Evolutionary conservation across 2,888 invertebrate species (phyloP).

Genomic region (Epinotia brunnichana): DNA sequence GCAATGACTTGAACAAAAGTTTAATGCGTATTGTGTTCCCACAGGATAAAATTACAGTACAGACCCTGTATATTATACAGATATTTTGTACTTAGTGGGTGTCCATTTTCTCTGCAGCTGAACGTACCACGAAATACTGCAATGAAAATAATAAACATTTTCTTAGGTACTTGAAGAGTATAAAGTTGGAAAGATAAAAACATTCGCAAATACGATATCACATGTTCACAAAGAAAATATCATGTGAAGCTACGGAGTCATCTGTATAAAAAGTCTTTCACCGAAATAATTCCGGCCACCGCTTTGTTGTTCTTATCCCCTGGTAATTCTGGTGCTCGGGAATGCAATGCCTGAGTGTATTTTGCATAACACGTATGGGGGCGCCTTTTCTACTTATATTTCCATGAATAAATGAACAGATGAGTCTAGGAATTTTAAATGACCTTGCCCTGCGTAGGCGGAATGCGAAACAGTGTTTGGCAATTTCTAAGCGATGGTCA

Average conservation of each 20-base stretch:
- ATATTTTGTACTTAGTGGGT: too few species aligned
- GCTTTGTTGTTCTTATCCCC: slow-evolving; percentile 31
- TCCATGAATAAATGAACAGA: slow-evolving; percentile 37
- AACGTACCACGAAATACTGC: not conserved
- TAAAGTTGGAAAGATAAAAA: slow-evolving; percentile 27
- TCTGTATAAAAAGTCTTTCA: slow-evolving; percentile 5
- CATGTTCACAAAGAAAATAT: slow-evolving; percentile 25
- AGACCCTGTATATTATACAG: too few species aligned
- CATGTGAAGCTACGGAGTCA: slow-evolving; percentile 3
- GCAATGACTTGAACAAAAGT: too few species aligned
- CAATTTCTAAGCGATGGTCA: slow-evolving; percentile 20
- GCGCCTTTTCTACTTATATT: slow-evolving; percentile 33
- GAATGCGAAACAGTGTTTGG: slow-evolving; percentile 19
- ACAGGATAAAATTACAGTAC: too few species aligned
- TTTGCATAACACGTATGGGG: slow-evolving; percentile 34
- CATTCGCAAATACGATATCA: slow-evolving; percentile 14
- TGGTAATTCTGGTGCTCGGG: slow-evolving; percentile 5
- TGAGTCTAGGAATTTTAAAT: slow-evolving; percentile 41
- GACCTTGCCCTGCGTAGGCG: slow-evolving; percentile 17
- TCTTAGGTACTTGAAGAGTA: not conserved
- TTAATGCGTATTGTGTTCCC: too few species aligned
- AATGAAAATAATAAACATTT: too few species aligned
- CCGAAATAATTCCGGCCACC: not conserved
- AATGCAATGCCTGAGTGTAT: slow-evolving; percentile 32
- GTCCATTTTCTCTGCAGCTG: too few species aligned